phyloP scores from a whole-genome alignment of 2,888 invertebrate species.

The Actias luna region DNA sequence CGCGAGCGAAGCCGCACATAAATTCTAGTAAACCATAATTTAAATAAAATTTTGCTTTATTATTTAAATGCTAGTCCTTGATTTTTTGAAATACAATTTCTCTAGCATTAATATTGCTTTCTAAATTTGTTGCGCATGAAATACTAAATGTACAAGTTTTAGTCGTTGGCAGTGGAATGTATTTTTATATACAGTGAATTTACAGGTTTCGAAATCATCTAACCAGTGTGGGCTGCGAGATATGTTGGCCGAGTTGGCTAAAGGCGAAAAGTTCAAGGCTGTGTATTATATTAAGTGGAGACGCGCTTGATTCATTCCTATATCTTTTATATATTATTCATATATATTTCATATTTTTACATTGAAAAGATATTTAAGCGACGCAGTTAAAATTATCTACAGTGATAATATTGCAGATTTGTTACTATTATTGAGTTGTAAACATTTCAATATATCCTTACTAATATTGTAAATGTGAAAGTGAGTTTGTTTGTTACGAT shows the following conservation, averaged over 20 bases:
- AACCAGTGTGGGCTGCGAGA: constrained; percentile 20
- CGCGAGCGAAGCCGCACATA: too few relatives aligned
- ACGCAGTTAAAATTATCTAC: not conserved
- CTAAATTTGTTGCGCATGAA: not conserved
- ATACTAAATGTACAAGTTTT: not conserved
- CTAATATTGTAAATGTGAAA: too few relatives aligned
- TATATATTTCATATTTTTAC: not conserved
- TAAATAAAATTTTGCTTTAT: too few relatives aligned
- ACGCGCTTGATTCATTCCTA: constrained; percentile 14
- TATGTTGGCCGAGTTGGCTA: constrained; percentile 34
- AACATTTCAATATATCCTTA: not conserved
- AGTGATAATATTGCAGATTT: not conserved
- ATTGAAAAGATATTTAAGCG: not conserved
- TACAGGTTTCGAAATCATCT: constrained; percentile 10
- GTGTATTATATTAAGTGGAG: constrained; percentile 16
- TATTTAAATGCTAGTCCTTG: not conserved
- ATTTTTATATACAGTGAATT: not conserved
- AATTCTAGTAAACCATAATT: too few relatives aligned
- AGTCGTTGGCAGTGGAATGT: not conserved
- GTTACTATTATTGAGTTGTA: not conserved
- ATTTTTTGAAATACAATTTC: not conserved
- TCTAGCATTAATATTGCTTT: not conserved
- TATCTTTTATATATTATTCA: not conserved
- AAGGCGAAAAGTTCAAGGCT: constrained; percentile 65
- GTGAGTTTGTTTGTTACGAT: too few relatives aligned